phyloP scores from a whole-genome alignment of 2,888 invertebrate genomes.

The Smittia aterrima region DNA sequence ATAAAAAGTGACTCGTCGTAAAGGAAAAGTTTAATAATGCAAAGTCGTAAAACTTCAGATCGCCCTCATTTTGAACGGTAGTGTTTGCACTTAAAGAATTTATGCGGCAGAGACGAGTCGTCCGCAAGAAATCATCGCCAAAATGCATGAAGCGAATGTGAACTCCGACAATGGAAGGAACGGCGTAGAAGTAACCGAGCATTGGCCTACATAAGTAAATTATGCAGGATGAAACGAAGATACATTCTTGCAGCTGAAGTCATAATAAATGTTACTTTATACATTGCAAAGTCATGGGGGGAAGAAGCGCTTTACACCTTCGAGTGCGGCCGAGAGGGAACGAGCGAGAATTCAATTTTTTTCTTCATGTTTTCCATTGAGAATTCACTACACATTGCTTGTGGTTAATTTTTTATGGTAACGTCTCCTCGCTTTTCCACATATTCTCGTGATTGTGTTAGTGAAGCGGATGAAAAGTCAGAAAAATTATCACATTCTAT shows the following conservation, averaged over 20 bases:
- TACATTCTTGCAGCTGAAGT: conserved; percentile 24
- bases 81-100: too few species aligned
- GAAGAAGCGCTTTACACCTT: neutral
- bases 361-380: conserved; percentile 24
- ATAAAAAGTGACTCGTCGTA: neutral
- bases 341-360: neutral
- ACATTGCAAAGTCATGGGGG: neutral
- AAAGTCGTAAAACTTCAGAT: neutral
- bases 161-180: neutral
- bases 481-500: neutral
- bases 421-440: neutral
- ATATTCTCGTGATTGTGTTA: neutral
- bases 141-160: neutral
- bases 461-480: neutral
- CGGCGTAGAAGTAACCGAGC: neutral
- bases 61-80: neutral
- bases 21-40: conserved; percentile 7
- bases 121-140: neutral
- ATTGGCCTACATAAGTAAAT: conserved; percentile 26
- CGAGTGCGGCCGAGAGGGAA: neutral
- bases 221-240: conserved; percentile 31
- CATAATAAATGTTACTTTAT: neutral
- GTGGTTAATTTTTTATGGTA: conserved; percentile 29
- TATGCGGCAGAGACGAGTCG: too few species aligned
- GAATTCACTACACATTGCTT: neutral